A percentile compares a stretch with the other conserved stretches of the same genome.
These are phyloP conservation scores for Drosophila busckii DNA, from an alignment of 1,140 invertebrate species.

Conservation along the genomic window DNA sequence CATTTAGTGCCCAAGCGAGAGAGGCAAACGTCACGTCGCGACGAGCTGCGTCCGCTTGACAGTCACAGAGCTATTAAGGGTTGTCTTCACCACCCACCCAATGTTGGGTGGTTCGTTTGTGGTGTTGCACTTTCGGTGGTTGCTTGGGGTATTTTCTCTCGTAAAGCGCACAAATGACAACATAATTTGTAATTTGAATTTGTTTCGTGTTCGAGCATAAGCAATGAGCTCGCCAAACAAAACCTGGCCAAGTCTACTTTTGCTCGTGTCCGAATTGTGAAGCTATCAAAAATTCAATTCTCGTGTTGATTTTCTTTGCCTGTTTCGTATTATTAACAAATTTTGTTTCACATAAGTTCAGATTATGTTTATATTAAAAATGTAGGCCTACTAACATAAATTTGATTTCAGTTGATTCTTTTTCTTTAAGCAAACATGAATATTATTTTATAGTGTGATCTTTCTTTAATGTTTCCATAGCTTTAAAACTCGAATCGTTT, in stretches of 20 bases:
- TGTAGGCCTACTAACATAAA: too few relatives aligned
- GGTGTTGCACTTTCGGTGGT: not conserved
- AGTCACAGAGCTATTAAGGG: conserved; percentile 3
- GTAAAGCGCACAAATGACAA: conserved; percentile 67
- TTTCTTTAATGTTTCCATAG: too few relatives aligned
- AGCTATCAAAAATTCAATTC: conserved; percentile 24
- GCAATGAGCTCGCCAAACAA: conserved; percentile 43
- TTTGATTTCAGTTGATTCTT: too few relatives aligned
- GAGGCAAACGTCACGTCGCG: conserved; percentile 13
- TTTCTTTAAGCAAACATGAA: too few relatives aligned
- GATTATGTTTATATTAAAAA: too few relatives aligned
- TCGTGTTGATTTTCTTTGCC: not conserved
- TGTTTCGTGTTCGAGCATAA: conserved; percentile 75
- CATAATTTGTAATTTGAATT: conserved; percentile 78
- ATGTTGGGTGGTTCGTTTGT: not conserved
- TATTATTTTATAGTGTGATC: too few relatives aligned
- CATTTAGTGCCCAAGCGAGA: conserved; percentile 23
- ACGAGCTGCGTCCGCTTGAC: not conserved
- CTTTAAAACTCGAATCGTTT: too few relatives aligned
- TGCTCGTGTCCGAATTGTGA: conserved; percentile 1
- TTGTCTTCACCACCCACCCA: too few relatives aligned
- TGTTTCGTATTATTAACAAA: conserved; percentile 2
- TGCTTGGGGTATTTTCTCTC: conserved; percentile 22
- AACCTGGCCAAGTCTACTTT: not conserved
- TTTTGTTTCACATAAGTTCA: not conserved